Evolutionary conservation across 2,113 vertebrate genomes (phyloP).

Genomic region (Ailurus styani): DNA sequence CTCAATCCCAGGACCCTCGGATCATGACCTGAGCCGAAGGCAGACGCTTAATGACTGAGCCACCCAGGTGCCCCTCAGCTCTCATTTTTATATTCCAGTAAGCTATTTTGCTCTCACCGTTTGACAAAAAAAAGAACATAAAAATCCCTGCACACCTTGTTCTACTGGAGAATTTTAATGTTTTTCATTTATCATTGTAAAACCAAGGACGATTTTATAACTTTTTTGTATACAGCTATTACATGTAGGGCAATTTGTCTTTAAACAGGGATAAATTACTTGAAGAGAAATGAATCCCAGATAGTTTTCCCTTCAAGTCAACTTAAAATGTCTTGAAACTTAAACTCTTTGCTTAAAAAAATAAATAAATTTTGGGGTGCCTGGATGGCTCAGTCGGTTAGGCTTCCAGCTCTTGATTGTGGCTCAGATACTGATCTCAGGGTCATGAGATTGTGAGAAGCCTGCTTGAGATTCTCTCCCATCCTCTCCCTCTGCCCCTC

Average conservation of each 20-base stretch:
- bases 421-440: background rate
- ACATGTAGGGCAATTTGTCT: background rate
- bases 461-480: background rate
- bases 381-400: background rate
- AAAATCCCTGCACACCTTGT: background rate
- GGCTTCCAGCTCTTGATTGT: background rate
- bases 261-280: background rate
- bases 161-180: background rate
- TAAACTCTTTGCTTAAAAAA: background rate
- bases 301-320: background rate
- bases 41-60: no score
- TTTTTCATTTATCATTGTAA: background rate
- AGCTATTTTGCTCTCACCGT: background rate
- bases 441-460: background rate
- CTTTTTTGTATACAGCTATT: background rate
- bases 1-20: no score
- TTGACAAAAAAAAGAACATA: background rate
- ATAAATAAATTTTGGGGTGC: background rate
- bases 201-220: background rate
- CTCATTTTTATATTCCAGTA: background rate
- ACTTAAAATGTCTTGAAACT: background rate
- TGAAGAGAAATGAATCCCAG: background rate
- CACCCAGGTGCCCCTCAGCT: no score
- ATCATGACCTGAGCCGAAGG: no score
- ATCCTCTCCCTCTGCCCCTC: background rate